Evolutionary conservation across 2,888 invertebrate species (phyloP).

Genomic region (Craniophora ligustri): DNA sequence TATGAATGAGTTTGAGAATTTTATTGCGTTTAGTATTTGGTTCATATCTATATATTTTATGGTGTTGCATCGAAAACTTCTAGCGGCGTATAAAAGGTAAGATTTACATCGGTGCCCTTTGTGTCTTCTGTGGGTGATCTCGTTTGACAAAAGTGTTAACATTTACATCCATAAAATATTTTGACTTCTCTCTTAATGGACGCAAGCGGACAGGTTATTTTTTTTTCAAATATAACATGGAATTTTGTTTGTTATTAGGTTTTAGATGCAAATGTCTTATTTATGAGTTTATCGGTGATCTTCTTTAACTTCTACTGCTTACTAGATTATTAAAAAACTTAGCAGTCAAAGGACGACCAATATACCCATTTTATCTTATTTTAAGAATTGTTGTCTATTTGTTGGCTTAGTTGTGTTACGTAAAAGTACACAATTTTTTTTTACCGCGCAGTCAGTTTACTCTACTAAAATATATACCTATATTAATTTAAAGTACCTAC

Average conservation of each 20-base stretch:
- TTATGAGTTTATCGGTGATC: conserved; percentile 23
- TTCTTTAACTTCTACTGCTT: background rate
- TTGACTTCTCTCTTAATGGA: conserved; percentile 83
- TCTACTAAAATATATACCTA: background rate
- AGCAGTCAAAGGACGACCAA: no score
- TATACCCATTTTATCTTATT: no score
- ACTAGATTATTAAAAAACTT: no score
- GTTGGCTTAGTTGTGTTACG: no score
- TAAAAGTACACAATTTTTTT: no score
- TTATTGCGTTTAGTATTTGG: conserved; percentile 81
- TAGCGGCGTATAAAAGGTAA: conserved; percentile 76
- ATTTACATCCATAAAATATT: conserved; percentile 85
- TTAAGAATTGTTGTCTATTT: no score
- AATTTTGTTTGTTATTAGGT: conserved; percentile 45
- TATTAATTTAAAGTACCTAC: no score
- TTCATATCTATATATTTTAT: conserved; percentile 86
- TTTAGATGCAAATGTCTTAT: conserved; percentile 45
- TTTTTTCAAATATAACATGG: conserved; percentile 48
- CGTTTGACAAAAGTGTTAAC: conserved; percentile 86
- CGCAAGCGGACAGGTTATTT: conserved; percentile 66
- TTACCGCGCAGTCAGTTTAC: no score
- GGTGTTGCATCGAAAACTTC: conserved; percentile 67
- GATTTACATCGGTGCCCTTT: conserved; percentile 83
- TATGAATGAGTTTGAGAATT: conserved; percentile 71
- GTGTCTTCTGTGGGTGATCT: conserved; percentile 79